Percentiles rank a stretch among this genome's conserved stretches.
These are phyloP conservation scores for Panurus biarmicus DNA, from an alignment of 2,113 vertebrate species.

Conservation along the genomic window DNA sequence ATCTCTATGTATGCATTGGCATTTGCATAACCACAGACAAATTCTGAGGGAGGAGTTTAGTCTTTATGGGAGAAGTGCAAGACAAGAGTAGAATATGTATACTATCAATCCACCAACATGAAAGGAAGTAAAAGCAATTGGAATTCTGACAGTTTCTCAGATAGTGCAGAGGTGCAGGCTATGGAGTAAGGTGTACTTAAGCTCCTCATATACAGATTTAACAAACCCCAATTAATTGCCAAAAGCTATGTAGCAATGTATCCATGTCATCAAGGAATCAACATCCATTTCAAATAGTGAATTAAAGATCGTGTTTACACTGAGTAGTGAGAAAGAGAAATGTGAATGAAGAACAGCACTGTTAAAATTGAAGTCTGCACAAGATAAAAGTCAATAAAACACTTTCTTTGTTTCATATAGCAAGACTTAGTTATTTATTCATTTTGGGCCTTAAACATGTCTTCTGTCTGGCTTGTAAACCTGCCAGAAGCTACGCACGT, in stretches of 20 bases:
- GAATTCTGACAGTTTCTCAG: neutral
- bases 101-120: neutral
- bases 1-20: neutral
- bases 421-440: conserved; percentile 41
- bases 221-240: neutral
- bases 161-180: neutral
- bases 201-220: neutral
- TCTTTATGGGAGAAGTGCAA: neutral
- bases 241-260: neutral
- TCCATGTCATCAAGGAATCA: neutral
- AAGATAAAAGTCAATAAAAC: conserved; percentile 30
- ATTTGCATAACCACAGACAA: neutral
- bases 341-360: neutral
- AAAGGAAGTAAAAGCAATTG: neutral
- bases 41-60: neutral
- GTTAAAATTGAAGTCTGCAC: conserved; percentile 14
- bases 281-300: neutral
- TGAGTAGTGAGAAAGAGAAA: neutral
- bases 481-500: neutral
- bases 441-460: neutral
- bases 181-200: neutral
- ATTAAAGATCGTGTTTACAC: neutral
- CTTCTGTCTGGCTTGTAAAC: conserved; percentile 40
- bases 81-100: neutral
- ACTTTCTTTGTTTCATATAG: neutral